Conservation (phyloP, 2,888 invertebrate species). For the Synanthedon myopaeformis region DNA sequence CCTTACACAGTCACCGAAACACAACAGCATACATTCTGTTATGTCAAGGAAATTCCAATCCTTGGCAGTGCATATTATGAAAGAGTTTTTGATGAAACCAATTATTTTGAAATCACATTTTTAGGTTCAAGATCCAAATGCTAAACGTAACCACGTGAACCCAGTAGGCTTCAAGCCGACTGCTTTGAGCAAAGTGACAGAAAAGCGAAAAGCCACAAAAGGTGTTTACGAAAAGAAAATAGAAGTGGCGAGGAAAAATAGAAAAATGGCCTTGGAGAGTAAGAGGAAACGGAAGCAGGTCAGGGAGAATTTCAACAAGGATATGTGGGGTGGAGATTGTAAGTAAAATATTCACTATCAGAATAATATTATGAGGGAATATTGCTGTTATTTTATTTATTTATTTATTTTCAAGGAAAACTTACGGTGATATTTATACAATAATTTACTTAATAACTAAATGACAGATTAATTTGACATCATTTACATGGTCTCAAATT, state of each 20-base stretch:
- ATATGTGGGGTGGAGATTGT: slow-evolving; percentile 77
- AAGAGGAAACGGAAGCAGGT: slow-evolving; percentile 48
- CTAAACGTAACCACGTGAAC: slow-evolving; percentile 64
- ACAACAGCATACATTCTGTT: too few species aligned
- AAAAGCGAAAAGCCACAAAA: slow-evolving; percentile 45
- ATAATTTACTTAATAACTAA: too few species aligned
- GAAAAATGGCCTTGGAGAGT: slow-evolving; percentile 42
- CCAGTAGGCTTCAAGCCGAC: slow-evolving; percentile 41
- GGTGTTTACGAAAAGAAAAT: slow-evolving; percentile 67
- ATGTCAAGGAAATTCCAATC: too few species aligned
- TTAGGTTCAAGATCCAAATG: slow-evolving; percentile 76
- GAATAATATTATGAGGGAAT: not conserved
- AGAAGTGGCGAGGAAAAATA: slow-evolving; percentile 54
- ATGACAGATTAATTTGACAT: too few species aligned
- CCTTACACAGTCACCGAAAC: too few species aligned
- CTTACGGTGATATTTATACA: too few species aligned
- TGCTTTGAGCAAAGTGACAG: slow-evolving; percentile 58
- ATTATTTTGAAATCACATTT: not conserved
- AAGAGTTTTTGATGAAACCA: too few species aligned
- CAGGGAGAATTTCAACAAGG: slow-evolving; percentile 65
- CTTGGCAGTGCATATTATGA: too few species aligned
- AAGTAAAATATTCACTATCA: slow-evolving; percentile 20
- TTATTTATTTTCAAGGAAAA: too few species aligned
- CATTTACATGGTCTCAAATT: too few species aligned
- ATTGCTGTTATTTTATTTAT: too few species aligned